Evolutionary conservation across 2,113 vertebrate species (phyloP), one percentile per base, ranked within the genome.

Genomic region (Catharus bicknelli): DNA sequence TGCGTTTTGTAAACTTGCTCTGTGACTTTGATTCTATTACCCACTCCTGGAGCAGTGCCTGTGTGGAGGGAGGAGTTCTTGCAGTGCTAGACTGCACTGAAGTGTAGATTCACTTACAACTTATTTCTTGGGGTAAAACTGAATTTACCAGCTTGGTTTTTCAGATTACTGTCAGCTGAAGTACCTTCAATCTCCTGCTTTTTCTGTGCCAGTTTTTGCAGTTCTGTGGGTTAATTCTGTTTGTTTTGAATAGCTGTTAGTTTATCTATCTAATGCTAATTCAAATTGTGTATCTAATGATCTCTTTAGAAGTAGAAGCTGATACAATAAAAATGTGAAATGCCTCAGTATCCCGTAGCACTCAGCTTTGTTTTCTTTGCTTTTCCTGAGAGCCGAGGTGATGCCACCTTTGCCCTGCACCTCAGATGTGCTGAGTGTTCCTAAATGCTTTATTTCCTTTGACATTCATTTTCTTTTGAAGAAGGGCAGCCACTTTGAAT

Each of bases 231-330:
- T 73, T 83, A 82, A 55, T 93, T 70, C 61, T 77, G 42, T 82
- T 92, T 50, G 48, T 61, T 95, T 95, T 85, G 51, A 88, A 42
- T 73, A 64, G 45, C 79, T 86, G 32, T 67, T 94, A 47, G 54
- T 83, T 91, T 85, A 69, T 81, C 61, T 90, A 4, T 51, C 50
- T 86, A 34, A n/a, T 19, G 58, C 83, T 81, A 83, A 86, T 81
- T 83, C 32, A 77, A 86, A n/a, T 91, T 34, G 43, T 53, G 13
- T 64, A 6, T 59, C 40, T 82, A 68, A 85, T 73, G 83, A 27
- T 87, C 68, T 74, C 78, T 90, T 63, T 57, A n/a, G 58, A 63
- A 68, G 43, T 22, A 42, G 64, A 45, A 36, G 40, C n/a, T 67
- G 63, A 48, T 63, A 59, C 4, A 58, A 34, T 61, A 58, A 70